These are phyloP conservation scores for Morone saxatilis DNA, from an alignment of 2,113 vertebrate species.

Conservation along the genomic window DNA sequence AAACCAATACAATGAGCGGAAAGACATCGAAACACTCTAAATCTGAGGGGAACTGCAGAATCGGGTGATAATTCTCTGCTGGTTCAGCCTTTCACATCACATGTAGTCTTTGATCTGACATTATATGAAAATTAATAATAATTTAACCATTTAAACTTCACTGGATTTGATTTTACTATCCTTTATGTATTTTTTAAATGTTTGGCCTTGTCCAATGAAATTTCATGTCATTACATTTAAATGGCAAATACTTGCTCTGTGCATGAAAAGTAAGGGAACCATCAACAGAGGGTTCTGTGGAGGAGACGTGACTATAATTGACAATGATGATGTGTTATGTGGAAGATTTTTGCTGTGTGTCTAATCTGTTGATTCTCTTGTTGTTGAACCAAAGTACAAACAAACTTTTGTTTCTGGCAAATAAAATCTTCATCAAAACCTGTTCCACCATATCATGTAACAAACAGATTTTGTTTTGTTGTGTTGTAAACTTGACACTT, in stretches of 20 bases:
- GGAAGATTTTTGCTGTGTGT: too few species aligned
- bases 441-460: neutral
- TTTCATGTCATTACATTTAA: conserved; percentile 8
- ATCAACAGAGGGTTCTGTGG: neutral
- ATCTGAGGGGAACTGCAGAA: too few species aligned
- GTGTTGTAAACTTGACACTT: neutral
- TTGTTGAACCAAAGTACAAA: neutral
- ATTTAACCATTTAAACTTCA: neutral
- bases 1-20: too few species aligned
- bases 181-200: too few species aligned
- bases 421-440: neutral
- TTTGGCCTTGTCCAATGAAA: neutral
- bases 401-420: neutral
- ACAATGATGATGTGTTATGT: neutral
- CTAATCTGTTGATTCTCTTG: too few species aligned
- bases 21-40: too few species aligned
- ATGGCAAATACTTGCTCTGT: neutral
- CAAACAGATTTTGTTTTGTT: neutral
- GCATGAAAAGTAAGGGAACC: neutral
- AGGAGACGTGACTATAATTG: neutral
- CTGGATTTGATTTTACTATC: too few species aligned
- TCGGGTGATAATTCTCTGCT: too few species aligned
- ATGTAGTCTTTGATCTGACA: too few species aligned
- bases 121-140: neutral
- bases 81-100: too few species aligned